These are phyloP conservation scores for Sylvia atricapilla DNA, from an alignment of 2,113 vertebrate species.

Conservation along the genomic window DNA sequence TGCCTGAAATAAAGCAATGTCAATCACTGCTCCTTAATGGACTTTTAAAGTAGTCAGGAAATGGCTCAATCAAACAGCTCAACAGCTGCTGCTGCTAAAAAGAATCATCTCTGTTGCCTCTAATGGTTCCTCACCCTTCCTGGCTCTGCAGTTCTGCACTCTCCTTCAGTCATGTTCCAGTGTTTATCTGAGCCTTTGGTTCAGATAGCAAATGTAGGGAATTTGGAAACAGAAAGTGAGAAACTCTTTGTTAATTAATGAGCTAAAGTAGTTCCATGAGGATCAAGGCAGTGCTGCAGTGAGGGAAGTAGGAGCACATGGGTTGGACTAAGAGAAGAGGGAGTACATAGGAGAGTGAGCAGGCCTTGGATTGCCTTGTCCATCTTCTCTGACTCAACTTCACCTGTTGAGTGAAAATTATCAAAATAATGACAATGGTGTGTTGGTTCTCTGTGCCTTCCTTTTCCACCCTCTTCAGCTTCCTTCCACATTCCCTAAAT, in stretches of 20 bases:
- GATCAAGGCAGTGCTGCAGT: not conserved
- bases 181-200: not conserved
- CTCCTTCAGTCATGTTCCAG: not conserved
- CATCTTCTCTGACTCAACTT: not conserved
- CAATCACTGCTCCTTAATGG: conserved; percentile 55
- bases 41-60: conserved; percentile 53
- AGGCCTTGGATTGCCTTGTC: not conserved
- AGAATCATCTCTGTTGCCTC: not conserved
- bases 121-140: not conserved
- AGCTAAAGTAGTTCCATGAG: not conserved
- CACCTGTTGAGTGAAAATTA: too few relatives aligned
- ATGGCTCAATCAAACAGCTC: conserved; percentile 24
- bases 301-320: not conserved
- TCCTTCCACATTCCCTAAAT: not conserved
- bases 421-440: not conserved
- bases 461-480: not conserved
- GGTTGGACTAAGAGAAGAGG: not conserved
- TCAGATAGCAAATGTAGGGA: not conserved
- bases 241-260: not conserved
- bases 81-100: conserved; percentile 4
- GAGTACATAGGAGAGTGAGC: rapidly evolving
- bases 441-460: not conserved
- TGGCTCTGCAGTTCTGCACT: not conserved
- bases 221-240: not conserved
- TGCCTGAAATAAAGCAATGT: conserved; percentile 29